Conservation (phyloP, 1,140 invertebrate species). For the Elysia chlorotica region DNA sequence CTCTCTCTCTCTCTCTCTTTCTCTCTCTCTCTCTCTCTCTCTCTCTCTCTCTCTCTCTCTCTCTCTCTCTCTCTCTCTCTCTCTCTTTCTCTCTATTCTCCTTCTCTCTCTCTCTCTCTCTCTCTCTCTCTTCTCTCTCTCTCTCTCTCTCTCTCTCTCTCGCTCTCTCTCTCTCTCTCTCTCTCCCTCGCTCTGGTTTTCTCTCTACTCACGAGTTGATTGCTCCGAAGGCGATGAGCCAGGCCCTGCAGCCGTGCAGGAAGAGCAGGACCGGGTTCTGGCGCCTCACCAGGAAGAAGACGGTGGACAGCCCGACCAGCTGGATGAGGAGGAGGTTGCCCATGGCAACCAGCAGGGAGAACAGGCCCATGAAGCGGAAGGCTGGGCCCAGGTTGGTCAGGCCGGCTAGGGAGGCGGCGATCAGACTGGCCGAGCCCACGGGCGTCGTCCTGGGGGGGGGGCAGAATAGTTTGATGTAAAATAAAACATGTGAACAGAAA, state of each 20-base stretch:
- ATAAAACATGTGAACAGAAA: too few species aligned
- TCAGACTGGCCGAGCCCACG: slow-evolving; percentile 87
- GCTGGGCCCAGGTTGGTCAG: slow-evolving; percentile 80
- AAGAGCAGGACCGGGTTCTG: slow-evolving; percentile 91
- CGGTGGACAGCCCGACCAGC: slow-evolving; percentile 80
- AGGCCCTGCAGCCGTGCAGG: slow-evolving; percentile 79
- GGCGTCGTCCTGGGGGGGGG: slow-evolving; percentile 74
- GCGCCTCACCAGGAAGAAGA: slow-evolving; percentile 82
- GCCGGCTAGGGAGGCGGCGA: slow-evolving; percentile 86
- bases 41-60: slow-evolving; percentile 18
- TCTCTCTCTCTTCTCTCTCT: background rate
- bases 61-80: slow-evolving; percentile 5
- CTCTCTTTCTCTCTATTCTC: background rate
- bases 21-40: background rate
- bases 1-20: background rate
- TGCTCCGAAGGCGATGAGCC: slow-evolving; percentile 89
- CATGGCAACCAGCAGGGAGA: slow-evolving; percentile 82
- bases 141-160: background rate
- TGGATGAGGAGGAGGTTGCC: slow-evolving; percentile 86
- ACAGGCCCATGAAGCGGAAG: slow-evolving; percentile 85
- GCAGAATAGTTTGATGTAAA: background rate
- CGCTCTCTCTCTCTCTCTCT: background rate
- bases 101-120: background rate
- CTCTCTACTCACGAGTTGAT: slow-evolving; percentile 69
- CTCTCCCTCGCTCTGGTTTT: background rate